These are phyloP conservation scores for Cotesia glomerata DNA, from an alignment of 1,140 invertebrate genomes.

Conservation along the genomic window DNA sequence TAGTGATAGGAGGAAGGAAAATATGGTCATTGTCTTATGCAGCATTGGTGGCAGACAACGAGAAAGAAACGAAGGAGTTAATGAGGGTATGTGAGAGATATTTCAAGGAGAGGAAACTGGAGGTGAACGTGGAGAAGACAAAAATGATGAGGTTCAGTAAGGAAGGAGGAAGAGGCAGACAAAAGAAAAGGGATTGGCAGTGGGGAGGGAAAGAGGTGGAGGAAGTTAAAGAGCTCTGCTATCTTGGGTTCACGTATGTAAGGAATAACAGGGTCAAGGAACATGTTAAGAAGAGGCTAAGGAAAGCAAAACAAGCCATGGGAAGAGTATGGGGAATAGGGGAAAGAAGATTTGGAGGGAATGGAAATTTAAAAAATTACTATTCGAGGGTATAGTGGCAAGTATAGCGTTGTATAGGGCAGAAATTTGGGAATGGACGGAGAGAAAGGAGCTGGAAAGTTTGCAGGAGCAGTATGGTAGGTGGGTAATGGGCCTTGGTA, in stretches of 20 bases:
- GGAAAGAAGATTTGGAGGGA: slow-evolving; percentile 13
- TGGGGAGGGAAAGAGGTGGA: slow-evolving; percentile 17
- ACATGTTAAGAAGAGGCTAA: too few species aligned
- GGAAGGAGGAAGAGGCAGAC: slow-evolving; percentile 5
- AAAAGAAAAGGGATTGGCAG: neutral
- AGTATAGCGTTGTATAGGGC: slow-evolving; percentile 13
- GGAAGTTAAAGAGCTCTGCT: slow-evolving; percentile 20
- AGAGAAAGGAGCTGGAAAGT: too few species aligned
- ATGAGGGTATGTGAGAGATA: slow-evolving; percentile 13
- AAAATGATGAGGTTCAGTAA: too few species aligned
- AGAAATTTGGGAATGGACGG: neutral
- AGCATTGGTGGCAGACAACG: slow-evolving; percentile 4
- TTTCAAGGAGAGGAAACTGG: neutral
- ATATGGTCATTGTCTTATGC: slow-evolving; percentile 13
- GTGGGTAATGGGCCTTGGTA: too few species aligned
- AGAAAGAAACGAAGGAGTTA: slow-evolving; percentile 8
- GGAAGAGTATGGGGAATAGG: slow-evolving; percentile 20
- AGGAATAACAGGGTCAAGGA: too few species aligned
- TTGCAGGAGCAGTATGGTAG: too few species aligned
- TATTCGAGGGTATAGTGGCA: slow-evolving; percentile 19
- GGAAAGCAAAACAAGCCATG: too few species aligned
- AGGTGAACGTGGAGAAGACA: neutral
- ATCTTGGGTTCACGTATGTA: neutral
- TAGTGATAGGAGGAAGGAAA: slow-evolving; percentile 9
- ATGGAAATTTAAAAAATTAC: neutral